Conservation (phyloP, 2,113 vertebrate genomes). For the Ia io region DNA sequence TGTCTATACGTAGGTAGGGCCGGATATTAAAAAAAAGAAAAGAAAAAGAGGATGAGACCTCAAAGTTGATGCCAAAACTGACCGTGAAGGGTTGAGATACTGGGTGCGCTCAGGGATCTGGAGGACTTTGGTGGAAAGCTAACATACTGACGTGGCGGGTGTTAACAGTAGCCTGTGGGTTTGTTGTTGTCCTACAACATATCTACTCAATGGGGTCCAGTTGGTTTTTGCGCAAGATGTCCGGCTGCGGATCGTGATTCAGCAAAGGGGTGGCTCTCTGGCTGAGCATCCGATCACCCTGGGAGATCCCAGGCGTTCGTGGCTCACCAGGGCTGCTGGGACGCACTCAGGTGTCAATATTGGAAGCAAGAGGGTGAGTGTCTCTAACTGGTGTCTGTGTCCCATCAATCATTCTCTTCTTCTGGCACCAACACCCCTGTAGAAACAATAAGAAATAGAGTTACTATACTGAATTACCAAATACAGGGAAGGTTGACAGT, state of each 20-base stretch:
- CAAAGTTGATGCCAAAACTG: slow-evolving; percentile 75
- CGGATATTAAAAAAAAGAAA: neutral
- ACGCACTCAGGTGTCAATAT: slow-evolving; percentile 74
- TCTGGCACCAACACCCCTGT: slow-evolving; percentile 85
- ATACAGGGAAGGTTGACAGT: slow-evolving; percentile 82
- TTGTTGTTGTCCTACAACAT: slow-evolving; percentile 58
- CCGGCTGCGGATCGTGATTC: slow-evolving; percentile 68
- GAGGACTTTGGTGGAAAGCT: slow-evolving; percentile 81
- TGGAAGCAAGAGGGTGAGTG: slow-evolving; percentile 83
- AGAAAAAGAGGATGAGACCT: neutral
- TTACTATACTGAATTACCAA: slow-evolving; percentile 82
- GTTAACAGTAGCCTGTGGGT: slow-evolving; percentile 60
- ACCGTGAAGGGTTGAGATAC: slow-evolving; percentile 54
- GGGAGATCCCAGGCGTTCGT: slow-evolving; percentile 73
- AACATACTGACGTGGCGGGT: slow-evolving; percentile 79
- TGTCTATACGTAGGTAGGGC: neutral
- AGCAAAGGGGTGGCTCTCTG: slow-evolving; percentile 70
- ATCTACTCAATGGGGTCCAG: slow-evolving; percentile 51
- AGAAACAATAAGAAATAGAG: slow-evolving; percentile 86
- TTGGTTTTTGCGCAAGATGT: slow-evolving; percentile 72
- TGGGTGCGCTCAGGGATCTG: slow-evolving; percentile 65
- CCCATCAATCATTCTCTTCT: slow-evolving; percentile 90
- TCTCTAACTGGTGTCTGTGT: slow-evolving; percentile 83
- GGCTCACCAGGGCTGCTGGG: slow-evolving; percentile 70
- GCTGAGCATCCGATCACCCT: slow-evolving; percentile 74